Base-by-base conservation (phyloP, 35 echinoderm and acorn worm species). In the Ophiothrix spiculata region DNA sequence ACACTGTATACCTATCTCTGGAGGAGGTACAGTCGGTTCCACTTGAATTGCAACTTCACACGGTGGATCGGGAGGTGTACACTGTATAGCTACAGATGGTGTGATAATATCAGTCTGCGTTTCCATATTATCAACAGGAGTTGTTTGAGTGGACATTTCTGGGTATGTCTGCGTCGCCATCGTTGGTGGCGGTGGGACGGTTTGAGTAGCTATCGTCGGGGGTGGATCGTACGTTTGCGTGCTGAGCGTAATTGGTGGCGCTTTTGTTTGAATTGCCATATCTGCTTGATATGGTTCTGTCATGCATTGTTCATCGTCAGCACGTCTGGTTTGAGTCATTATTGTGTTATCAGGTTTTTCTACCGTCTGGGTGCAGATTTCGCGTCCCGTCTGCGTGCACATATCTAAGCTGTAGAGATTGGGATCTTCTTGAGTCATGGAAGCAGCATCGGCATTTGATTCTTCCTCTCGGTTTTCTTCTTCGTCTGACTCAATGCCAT, bases 281-380 rank as follows among this genome's bases (percentile, higher is more conserved):
- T 98, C 92, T 11, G 95, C 88, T 84, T 98, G 95, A 39, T 91
- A 97, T n/a, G 94, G 94, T 32, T 97, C 94, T 6, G 94, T 97
- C 37, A 97, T 79, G 49, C 91, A 84, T 56, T 97, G 91, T 34
- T 86, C 84, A 38, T 83, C 93, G 87, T 97, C 93, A 0, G 91
- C 91, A 17, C 91, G 54, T 75, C 94, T 75, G 38, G 94, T 97
- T 56, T 93, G 94, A 0, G 94, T 97, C 56, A 90, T 88, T 33
- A 93, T 89, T 33, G 91, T 87, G 80, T 97, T 97, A 36, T 91
- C 87, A 39, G 82, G 35, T 19, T 91, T 88, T 45, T 97, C 94
- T 1, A 93, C 94, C 0, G 94, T 97, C 63, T 93, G 94, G 37
- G 82, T 93, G 31, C 80, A 75, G 1, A 87, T 81, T 74, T 97